Evolutionary conservation across 37 sponge, comb jelly and placozoan genomes (phyloP).

Genomic region (Axinella damicornis): DNA sequence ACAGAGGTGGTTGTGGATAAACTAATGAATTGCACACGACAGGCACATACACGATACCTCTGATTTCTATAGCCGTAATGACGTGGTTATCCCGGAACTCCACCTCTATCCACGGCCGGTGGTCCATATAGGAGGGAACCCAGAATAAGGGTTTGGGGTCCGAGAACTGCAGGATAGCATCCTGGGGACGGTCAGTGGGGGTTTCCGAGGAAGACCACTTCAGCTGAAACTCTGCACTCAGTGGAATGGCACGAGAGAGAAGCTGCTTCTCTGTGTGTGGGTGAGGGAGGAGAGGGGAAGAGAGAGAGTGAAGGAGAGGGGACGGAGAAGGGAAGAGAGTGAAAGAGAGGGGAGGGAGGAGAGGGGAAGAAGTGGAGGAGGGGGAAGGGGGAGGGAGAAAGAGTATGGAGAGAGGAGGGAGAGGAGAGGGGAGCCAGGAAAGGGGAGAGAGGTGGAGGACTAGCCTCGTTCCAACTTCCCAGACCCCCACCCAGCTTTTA

Average conservation of each 20-base stretch:
- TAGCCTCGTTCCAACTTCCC: too few species aligned
- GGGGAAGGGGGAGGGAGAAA: background rate
- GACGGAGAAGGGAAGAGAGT: background rate
- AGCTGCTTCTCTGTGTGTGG: slow-evolving; percentile 3
- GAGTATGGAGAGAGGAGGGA: background rate
- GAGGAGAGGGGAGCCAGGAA: background rate
- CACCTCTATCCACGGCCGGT: slow-evolving; percentile 17
- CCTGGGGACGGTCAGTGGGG: background rate
- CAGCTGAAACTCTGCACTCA: slow-evolving; percentile 7
- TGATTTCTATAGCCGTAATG: slow-evolving; percentile 45
- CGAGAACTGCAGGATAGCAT: slow-evolving; percentile 22
- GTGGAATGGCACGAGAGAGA: slow-evolving; percentile 8
- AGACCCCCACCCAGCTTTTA: too few species aligned
- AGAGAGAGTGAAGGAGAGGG: too few species aligned
- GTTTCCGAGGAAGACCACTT: slow-evolving; percentile 22
- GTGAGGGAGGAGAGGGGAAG: background rate
- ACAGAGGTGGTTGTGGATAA: too few species aligned
- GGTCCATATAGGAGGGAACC: slow-evolving; percentile 10
- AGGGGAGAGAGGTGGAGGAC: background rate
- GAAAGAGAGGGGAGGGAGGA: background rate
- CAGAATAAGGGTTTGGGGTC: slow-evolving; percentile 24
- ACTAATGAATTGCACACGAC: too few species aligned
- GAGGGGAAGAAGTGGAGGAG: background rate
- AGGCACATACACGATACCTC: too few species aligned
- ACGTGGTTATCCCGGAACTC: slow-evolving; percentile 43